Base-by-base conservation (phyloP, 2,113 vertebrate genomes). In the Polypterus bichir region DNA sequence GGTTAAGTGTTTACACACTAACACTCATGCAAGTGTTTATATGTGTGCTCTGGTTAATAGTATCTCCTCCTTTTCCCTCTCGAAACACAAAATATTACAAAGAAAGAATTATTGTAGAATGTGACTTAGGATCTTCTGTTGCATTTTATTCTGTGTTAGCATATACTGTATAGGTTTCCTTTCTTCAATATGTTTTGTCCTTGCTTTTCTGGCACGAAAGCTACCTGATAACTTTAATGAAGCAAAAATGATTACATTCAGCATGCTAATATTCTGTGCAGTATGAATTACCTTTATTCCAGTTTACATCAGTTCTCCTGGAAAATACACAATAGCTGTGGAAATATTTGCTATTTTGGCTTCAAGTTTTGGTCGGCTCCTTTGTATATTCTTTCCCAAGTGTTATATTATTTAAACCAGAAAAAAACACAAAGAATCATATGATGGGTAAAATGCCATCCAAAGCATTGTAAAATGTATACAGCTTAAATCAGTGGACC, bases 301-400 rank as follows among this genome's bases (percentile, higher is more conserved):
- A 59, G 79, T 79, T 0, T 86, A 86, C 74, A 70, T 86, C 68
- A 84, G 83, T 64, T 84, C 84, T 72, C 84, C 84, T 68, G 83
- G 83, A 51, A 86, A 85, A 61, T 79, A 82, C 44, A 84, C 81
- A 65, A 81, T 82, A 4, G 84, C 84, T 70, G 83, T 86, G 1
- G 84, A 86, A 60, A 81, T 85, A 63, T 86, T 86, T 80, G 84
- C 84, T 2, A 85, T 86, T 66, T 64, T 85, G 27, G 80, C 82
- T 5, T 85, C 83, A 1, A 86, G 79, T 54, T 84, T 77, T 76
- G 81, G 78, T 1, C 67, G 85, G 45, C 67, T 85, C 10, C 73
- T 81, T 45, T 83, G 80, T 67, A 80, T 85, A 63, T 85, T 81
- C 76, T 62, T 66, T 47, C 81, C 83, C 47, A 86, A 86, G 70